Evolutionary conservation across 2,797 vertebrate species (phyloP).

Genomic region (Dryobates pubescens): DNA sequence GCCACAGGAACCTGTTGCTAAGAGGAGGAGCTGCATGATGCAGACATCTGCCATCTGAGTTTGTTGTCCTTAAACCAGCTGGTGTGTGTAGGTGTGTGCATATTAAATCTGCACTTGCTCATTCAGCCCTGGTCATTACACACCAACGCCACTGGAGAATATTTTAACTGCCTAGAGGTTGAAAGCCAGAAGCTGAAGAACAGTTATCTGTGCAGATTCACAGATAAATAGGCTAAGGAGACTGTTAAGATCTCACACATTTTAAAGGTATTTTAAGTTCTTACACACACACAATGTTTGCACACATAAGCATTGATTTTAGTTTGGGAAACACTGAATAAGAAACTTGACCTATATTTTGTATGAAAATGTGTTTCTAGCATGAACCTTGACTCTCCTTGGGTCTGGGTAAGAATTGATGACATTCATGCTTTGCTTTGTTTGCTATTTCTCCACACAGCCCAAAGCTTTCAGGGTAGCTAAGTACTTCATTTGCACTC

Average conservation of each 20-base stretch:
- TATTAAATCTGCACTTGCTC: not conserved
- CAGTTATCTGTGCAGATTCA: not conserved
- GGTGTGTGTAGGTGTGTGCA: not conserved
- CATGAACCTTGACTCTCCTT: not conserved
- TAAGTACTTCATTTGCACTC: constrained; percentile 45
- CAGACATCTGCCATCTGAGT: not conserved
- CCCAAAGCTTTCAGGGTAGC: constrained; percentile 31
- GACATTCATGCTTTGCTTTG: not conserved
- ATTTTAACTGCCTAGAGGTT: not conserved
- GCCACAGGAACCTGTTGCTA: not conserved
- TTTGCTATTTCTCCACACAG: not conserved
- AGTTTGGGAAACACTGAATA: not conserved
- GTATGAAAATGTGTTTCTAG: not conserved
- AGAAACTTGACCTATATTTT: not conserved
- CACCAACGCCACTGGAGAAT: not conserved
- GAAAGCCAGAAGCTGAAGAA: constrained; percentile 1
- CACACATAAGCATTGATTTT: not conserved
- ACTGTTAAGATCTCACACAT: not conserved
- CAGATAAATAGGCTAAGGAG: not conserved
- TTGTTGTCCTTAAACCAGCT: not conserved
- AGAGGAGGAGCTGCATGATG: not conserved
- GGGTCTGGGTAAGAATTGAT: not conserved
- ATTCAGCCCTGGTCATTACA: not conserved
- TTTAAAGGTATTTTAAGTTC: not conserved
- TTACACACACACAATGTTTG: not conserved